phyloP scores from a whole-genome alignment of 1,140 invertebrate genomes.

The Rhagoletis zephyria region DNA sequence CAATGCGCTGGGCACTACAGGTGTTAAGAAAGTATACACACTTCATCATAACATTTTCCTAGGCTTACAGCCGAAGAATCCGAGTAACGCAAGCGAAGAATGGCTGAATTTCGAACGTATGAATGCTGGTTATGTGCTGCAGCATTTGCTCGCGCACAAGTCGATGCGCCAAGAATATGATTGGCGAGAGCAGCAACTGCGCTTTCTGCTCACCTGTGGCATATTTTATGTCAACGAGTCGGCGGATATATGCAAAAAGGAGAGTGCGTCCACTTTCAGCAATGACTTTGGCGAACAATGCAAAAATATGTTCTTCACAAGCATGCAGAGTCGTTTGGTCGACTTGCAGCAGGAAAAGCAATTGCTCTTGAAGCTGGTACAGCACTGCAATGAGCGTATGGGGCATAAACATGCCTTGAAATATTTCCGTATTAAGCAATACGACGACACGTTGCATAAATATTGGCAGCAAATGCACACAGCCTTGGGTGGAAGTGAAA shows the following conservation, averaged over 20 bases:
- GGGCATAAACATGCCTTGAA: conserved; percentile 73
- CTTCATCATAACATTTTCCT: conserved; percentile 77
- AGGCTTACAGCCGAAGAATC: conserved; percentile 74
- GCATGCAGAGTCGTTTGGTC: conserved; percentile 78
- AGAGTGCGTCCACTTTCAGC: conserved; percentile 53
- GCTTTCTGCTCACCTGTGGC: conserved; percentile 78
- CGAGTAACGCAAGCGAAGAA: conserved; percentile 73
- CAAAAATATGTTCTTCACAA: conserved; percentile 78
- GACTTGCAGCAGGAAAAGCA: conserved; percentile 77
- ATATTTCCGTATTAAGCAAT: conserved; percentile 74
- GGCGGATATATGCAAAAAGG: conserved; percentile 67
- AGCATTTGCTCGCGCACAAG: conserved; percentile 79
- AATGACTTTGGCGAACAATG: conserved; percentile 73
- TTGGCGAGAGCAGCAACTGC: conserved; percentile 80
- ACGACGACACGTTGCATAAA: conserved; percentile 75
- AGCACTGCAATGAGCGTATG: conserved; percentile 75
- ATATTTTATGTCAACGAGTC: conserved; percentile 76
- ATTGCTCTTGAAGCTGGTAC: conserved; percentile 76
- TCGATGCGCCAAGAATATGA: conserved; percentile 75
- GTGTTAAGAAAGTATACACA: conserved; percentile 78
- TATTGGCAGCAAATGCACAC: conserved; percentile 78
- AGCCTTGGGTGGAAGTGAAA: conserved; percentile 73
- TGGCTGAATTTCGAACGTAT: conserved; percentile 81
- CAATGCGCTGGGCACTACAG: conserved; percentile 76
- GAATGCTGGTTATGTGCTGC: conserved; percentile 79